Evolutionary conservation across 2,113 vertebrate species (phyloP), one percentile per base, ranked within the genome.

Genomic region (Micronycteris hirsuta): DNA sequence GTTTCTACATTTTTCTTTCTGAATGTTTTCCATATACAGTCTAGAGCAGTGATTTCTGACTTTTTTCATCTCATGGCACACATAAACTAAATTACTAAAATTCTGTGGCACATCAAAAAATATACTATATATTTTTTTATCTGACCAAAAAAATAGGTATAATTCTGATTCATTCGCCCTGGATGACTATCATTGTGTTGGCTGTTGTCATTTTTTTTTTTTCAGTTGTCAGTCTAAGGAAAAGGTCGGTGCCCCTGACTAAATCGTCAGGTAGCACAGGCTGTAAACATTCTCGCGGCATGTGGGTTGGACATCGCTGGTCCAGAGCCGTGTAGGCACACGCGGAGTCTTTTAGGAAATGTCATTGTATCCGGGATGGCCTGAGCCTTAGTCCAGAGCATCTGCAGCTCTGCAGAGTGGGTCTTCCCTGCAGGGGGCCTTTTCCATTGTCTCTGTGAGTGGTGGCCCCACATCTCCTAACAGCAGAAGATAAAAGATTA

Each of bases 271-370:
- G 65, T 9, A 15, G 36, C 3, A 3, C n/a, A 38, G 19, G 67
- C 38, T 38, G 7, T 22, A 9, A 68, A 20, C 8, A 12, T n/a
- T n/a, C 33, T 36, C 10, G 67, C 3, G 19, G 19, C n/a, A 9
- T 19, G 3, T 17, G 0, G 67, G n/a, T 11, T 3, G 4, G 4
- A 19, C 19, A 20, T 36, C 4, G 8, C 19, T 38, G 8, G 43
- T 71, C 36, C 19, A 1, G 43, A 33, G 38, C 28, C 28, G 24
- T 9, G 3, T 10, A 4, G 67, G 38, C 22, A 28, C 49, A 24
- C 1, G 7, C 17, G 33, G 38, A 41, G 47, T 7, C 67, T n/a
- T 13, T 56, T 28, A 5, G 36, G 33, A n/a, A 11, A 15, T 14
- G 4, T 14, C 24, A 5, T 43, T 12, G 0, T 2, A 7, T n/a